phyloP scores from a whole-genome alignment of 2,113 vertebrate species.

The Chaetops frenatus region DNA sequence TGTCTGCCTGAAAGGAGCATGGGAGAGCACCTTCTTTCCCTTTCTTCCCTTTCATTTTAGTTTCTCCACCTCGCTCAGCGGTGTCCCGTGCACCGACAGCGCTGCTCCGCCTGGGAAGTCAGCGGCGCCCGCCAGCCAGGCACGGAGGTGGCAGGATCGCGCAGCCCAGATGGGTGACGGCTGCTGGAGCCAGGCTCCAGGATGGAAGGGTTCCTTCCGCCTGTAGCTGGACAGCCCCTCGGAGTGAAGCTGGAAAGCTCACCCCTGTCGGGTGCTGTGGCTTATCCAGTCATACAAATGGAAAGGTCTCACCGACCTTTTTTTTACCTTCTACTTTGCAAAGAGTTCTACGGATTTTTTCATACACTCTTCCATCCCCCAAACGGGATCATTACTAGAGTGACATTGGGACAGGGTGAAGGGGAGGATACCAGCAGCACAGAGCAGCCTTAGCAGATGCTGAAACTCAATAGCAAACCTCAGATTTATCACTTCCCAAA shows the following conservation, averaged over 20 bases:
- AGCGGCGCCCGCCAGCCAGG: not conserved
- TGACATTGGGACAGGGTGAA: constrained; percentile 1
- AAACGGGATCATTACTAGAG: not conserved
- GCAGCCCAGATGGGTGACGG: not conserved
- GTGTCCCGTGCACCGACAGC: not conserved
- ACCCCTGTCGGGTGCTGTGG: not conserved
- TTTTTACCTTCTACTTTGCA: not conserved
- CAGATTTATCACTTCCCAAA: constrained; percentile 35
- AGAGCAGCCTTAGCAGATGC: not conserved
- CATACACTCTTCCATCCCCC: not conserved
- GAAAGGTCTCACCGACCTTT: constrained; percentile 7
- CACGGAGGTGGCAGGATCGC: not conserved
- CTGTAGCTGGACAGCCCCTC: constrained; percentile 1
- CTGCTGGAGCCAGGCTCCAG: not conserved
- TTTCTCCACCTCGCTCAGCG: not conserved
- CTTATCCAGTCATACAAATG: not conserved
- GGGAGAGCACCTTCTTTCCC: not conserved
- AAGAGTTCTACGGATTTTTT: not conserved
- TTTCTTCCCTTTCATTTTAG: not conserved
- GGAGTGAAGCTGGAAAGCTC: not conserved
- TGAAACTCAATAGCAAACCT: not conserved
- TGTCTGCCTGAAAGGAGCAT: not conserved
- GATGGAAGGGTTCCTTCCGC: not conserved
- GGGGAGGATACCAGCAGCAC: not conserved
- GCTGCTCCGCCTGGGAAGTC: not conserved